These are phyloP conservation scores for Propithecus perrieri DNA, from an alignment of 2,797 vertebrate species.

Conservation along the genomic window DNA sequence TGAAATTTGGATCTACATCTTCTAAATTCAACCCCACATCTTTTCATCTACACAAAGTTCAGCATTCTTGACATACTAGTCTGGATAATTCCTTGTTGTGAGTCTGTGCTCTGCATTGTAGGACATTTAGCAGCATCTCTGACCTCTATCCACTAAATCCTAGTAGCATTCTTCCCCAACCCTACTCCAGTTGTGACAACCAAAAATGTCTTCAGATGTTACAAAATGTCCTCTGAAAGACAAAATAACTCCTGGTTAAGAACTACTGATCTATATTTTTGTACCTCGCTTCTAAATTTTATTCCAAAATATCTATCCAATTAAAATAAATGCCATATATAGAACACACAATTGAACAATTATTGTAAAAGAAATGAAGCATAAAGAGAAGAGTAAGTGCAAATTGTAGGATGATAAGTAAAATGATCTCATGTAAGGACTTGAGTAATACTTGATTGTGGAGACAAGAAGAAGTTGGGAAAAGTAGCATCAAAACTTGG, in stretches of 20 bases:
- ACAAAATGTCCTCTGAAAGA: not conserved
- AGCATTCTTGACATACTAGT: not conserved
- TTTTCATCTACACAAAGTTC: not conserved
- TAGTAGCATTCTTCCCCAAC: not conserved
- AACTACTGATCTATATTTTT: not conserved
- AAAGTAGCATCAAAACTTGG: not conserved
- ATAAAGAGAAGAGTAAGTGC: not conserved
- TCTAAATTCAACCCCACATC: not conserved
- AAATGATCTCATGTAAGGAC: not conserved
- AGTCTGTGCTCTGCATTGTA: not conserved
- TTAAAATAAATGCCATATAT: not conserved
- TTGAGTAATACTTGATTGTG: not conserved
- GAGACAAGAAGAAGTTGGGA: not conserved
- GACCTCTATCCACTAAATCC: not conserved
- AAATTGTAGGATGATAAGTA: not conserved
- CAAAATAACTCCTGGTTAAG: not conserved
- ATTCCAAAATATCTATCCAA: not conserved
- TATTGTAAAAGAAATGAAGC: not conserved
- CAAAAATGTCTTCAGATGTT: not conserved
- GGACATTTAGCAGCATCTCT: not conserved
- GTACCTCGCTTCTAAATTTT: not conserved
- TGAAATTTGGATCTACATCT: constrained; percentile 29
- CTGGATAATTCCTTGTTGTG: not conserved
- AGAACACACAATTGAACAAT: not conserved
- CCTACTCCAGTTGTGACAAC: not conserved